Base-by-base conservation (phyloP, 2,888 invertebrate species). In the Cephus spinipes region DNA sequence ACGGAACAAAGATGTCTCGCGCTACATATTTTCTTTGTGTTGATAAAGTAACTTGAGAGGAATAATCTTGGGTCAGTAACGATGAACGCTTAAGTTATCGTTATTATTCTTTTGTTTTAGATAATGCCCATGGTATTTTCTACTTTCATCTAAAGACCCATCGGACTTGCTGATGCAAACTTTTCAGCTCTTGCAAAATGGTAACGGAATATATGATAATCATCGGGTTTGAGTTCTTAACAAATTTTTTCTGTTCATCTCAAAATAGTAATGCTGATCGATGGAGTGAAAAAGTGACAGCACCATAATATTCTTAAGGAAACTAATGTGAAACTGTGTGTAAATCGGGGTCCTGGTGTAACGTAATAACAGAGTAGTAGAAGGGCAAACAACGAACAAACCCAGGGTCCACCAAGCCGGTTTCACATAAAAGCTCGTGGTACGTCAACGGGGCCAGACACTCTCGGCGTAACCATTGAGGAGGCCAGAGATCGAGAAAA, bases 381-480 rank as follows among this genome's bases (percentile, higher is more conserved):
- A 82, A 83, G 82, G 83, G 83, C 81, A 84, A 84, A 84, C 82
- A 85, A 71, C 71, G 33, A 88, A 87, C 87, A 88, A 55, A 88
- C 86, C 85, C 87, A 87, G 85, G 87, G 86, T 87, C 86, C 88
- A 85, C 86, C 79, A 86, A 81, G 85, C 85, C 85, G 84, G 86
- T 85, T 85, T 86, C 82, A 87, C 89, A 90, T 90, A 90, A 89
- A 89, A 89, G 89, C 87, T 86, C 85, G 81, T 77, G 85, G 79
- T 82, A 84, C 87, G 81, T 87, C 83, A 87, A 87, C 87, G 82
- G 84, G 84, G 87, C 83, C 82, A 87, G 86, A 82, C 89, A 90
- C 84, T 90, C 86, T 83, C 83, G 83, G 82, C 82, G 76, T 80
- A 79, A 80, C 84, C 82, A 80, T 81, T 71, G 80, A 79, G 80